Evolutionary conservation across 2,888 invertebrate genomes (phyloP).

Genomic region (Phyllotreta striolata): DNA sequence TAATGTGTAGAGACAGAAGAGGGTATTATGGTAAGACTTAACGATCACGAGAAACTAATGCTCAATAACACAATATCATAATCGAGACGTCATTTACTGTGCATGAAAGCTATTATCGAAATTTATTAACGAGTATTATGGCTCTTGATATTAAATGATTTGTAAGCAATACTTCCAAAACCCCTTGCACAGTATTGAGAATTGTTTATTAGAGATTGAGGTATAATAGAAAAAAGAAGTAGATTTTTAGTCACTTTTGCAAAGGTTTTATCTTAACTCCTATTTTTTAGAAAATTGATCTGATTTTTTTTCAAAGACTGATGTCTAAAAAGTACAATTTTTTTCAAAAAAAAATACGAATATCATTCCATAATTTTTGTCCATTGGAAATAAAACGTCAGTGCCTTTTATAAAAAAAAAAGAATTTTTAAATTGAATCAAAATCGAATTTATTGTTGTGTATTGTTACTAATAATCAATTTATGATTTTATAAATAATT

Average conservation of each 20-base stretch:
- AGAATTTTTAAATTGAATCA: background rate
- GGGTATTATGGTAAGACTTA: constrained; percentile 27
- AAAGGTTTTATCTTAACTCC: constrained; percentile 6
- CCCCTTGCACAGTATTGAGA: background rate
- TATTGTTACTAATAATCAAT: constrained; percentile 3
- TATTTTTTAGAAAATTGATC: background rate
- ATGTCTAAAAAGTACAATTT: constrained; percentile 15
- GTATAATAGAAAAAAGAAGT: constrained; percentile 10
- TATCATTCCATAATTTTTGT: constrained; percentile 21
- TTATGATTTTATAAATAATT: constrained; percentile 3
- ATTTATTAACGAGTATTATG: background rate
- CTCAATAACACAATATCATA: constrained; percentile 35
- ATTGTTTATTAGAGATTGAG: background rate
- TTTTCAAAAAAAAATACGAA: constrained; percentile 1
- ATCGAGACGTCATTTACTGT: background rate
- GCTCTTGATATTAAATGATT: background rate
- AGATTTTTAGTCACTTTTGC: constrained; percentile 6
- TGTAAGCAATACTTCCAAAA: background rate
- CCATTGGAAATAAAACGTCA: background rate
- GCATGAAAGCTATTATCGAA: constrained; percentile 7
- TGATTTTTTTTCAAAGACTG: constrained; percentile 23
- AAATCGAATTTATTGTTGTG: background rate
- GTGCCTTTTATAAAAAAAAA: constrained; percentile 17
- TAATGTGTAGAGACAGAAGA: constrained; percentile 36
- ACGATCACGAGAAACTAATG: constrained; percentile 35